These are phyloP conservation scores for Chrysomela aeneicollis DNA, from an alignment of 2,888 invertebrate genomes.

Conservation along the genomic window DNA sequence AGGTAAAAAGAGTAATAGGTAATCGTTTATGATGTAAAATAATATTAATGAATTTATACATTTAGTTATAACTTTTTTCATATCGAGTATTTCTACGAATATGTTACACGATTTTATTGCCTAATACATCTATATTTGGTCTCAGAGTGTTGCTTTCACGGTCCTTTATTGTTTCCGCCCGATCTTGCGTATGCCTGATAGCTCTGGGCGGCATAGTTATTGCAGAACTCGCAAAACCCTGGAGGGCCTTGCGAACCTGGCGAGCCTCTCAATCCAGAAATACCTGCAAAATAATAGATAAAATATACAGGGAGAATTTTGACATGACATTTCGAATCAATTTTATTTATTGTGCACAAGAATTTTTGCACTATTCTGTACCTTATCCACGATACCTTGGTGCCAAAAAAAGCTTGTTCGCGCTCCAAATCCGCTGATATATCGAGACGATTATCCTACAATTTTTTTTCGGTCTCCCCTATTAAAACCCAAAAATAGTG, in stretches of 20 bases:
- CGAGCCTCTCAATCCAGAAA: constrained; percentile 63
- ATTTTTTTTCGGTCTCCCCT: no score
- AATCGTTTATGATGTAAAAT: not conserved
- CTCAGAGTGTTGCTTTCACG: not conserved
- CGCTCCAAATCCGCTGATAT: no score
- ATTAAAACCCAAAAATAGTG: no score
- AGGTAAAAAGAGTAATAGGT: not conserved
- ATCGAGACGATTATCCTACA: no score
- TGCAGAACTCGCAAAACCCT: constrained; percentile 72
- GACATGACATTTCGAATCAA: no score
- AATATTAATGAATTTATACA: not conserved
- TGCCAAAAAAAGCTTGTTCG: no score
- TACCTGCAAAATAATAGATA: constrained; percentile 35
- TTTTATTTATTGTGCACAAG: no score
- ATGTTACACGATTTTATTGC: not conserved
- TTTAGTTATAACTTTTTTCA: not conserved
- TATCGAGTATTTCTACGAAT: not conserved
- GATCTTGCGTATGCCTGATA: constrained; percentile 57
- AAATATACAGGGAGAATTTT: constrained; percentile 5
- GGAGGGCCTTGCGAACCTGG: constrained; percentile 72
- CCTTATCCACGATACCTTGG: no score
- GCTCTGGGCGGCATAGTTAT: constrained; percentile 64
- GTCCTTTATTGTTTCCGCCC: constrained; percentile 30
- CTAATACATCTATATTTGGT: not conserved
- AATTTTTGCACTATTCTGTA: no score